These are phyloP conservation scores for Rhagoletis zephyria DNA, from an alignment of 1,140 invertebrate species.

Conservation along the genomic window DNA sequence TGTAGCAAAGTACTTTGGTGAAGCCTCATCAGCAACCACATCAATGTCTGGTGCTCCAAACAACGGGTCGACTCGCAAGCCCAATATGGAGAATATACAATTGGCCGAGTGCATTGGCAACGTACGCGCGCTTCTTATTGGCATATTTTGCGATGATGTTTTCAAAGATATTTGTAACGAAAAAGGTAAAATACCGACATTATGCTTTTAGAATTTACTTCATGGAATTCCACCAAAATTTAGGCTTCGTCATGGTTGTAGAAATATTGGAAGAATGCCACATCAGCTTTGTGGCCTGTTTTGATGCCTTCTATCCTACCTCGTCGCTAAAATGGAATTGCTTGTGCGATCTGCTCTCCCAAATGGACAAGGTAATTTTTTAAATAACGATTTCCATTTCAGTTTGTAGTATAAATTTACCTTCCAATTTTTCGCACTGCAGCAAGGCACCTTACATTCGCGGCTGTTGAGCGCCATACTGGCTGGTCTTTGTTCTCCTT, in stretches of 20 bases:
- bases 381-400: not conserved
- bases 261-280: slow-evolving; percentile 91
- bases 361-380: slow-evolving; percentile 83
- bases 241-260: slow-evolving; percentile 77
- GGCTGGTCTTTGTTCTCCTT: slow-evolving; percentile 85
- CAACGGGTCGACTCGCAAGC: slow-evolving; percentile 73
- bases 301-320: slow-evolving; percentile 96
- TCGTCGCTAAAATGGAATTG: slow-evolving; percentile 93
- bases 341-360: slow-evolving; percentile 87
- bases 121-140: slow-evolving; percentile 85
- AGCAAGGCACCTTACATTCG: slow-evolving; percentile 72
- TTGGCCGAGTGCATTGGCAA: slow-evolving; percentile 90
- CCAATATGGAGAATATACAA: slow-evolving; percentile 81
- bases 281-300: slow-evolving; percentile 90
- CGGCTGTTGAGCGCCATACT: slow-evolving; percentile 86
- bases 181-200: slow-evolving; percentile 61
- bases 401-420: not conserved
- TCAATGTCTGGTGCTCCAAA: not conserved
- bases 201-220: not conserved
- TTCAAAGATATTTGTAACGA: slow-evolving; percentile 74
- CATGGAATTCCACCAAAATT: slow-evolving; percentile 61
- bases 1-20: slow-evolving; percentile 60
- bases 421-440: not conserved
- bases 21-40: slow-evolving; percentile 36
- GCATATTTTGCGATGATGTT: slow-evolving; percentile 86